A percentile compares a stretch with the other conserved stretches of the same genome.
Evolutionary conservation across 2,888 invertebrate species (phyloP).

Genomic region (Bimastos eiseni): DNA sequence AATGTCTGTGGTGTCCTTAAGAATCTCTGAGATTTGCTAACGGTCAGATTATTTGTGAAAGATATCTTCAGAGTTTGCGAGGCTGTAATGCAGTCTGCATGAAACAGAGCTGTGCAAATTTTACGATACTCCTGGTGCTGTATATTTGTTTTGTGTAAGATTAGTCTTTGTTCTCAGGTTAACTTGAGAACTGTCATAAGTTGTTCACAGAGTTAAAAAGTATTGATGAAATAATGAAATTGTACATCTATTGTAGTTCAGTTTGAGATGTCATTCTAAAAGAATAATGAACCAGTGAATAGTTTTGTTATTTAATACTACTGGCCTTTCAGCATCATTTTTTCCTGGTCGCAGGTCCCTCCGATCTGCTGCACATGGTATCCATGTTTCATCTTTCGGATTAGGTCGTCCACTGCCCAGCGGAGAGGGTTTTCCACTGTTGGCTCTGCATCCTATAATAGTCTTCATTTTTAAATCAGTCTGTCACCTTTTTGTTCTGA

Average conservation of each 20-base stretch:
- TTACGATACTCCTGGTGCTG: neutral
- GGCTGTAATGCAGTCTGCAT: neutral
- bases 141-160: neutral
- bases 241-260: neutral
- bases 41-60: slow-evolving; percentile 4
- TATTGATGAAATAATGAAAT: neutral
- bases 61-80: neutral
- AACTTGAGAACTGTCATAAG: neutral
- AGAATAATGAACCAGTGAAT: neutral
- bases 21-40: neutral
- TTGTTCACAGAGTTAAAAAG: neutral
- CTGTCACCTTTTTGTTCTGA: too few species aligned
- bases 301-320: neutral
- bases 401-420: too few species aligned
- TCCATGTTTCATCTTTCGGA: too few species aligned
- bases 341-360: too few species aligned
- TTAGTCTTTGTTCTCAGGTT: neutral
- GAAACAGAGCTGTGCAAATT: neutral
- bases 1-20: neutral
- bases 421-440: too few species aligned
- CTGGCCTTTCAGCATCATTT: too few species aligned
- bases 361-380: too few species aligned
- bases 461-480: too few species aligned
- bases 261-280: neutral
- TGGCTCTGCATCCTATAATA: too few species aligned